These are phyloP conservation scores for Triplophysa siluroides DNA, from an alignment of 2,113 vertebrate genomes.

Conservation along the genomic window DNA sequence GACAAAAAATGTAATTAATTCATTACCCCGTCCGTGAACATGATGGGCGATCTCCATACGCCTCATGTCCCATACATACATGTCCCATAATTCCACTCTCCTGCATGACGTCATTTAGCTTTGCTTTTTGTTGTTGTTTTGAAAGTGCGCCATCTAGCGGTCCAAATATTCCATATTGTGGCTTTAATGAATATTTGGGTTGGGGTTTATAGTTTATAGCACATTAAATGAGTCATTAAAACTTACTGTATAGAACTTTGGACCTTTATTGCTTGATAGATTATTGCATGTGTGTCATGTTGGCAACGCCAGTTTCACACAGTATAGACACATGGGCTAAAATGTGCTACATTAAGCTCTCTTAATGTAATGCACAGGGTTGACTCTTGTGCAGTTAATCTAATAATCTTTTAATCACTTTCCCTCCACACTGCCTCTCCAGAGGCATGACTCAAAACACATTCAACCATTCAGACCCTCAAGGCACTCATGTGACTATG, in stretches of 20 bases:
- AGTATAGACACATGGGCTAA: constrained; percentile 7
- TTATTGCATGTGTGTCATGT: constrained; percentile 26
- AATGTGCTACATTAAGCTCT: constrained; percentile 12
- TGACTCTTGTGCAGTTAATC: constrained; percentile 28
- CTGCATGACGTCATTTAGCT: too few species aligned
- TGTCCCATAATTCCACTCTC: too few species aligned
- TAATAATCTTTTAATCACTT: constrained; percentile 42
- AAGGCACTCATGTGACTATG: constrained; percentile 51
- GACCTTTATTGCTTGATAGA: constrained; percentile 19
- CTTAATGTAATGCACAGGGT: constrained; percentile 18
- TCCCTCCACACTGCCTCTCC: background rate
- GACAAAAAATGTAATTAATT: too few species aligned
- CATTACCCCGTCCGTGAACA: too few species aligned
- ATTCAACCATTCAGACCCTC: constrained; percentile 50
- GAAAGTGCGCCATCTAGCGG: too few species aligned
- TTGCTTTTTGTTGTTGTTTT: too few species aligned
- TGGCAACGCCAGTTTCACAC: constrained; percentile 5
- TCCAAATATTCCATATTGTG: too few species aligned
- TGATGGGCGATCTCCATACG: too few species aligned
- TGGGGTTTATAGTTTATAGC: background rate
- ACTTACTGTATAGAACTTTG: background rate
- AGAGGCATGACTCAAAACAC: constrained; percentile 18
- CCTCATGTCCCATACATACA: too few species aligned
- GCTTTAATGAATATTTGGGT: constrained; percentile 6
- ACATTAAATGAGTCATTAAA: background rate